Percentiles rank a stretch among this genome's conserved stretches.
phyloP scores from a whole-genome alignment of 1,140 invertebrate species.

The Melanaphis sacchari region DNA sequence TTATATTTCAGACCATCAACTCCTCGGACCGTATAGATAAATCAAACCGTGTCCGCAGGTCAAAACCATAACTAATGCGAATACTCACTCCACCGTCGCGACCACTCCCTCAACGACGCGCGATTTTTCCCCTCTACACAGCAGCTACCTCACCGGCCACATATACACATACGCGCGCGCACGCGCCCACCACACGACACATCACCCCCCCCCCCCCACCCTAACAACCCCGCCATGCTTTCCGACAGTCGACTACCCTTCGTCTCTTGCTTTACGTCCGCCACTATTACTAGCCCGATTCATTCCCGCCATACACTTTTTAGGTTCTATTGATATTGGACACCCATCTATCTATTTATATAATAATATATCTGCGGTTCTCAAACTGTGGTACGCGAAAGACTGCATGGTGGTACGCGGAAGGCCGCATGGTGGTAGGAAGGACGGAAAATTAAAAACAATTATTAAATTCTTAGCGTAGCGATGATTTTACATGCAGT shows the following conservation, averaged over 20 bases:
- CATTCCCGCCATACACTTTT: neutral
- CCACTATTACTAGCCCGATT: neutral
- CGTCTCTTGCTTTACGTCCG: neutral
- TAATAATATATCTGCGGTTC: no score
- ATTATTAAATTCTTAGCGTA: no score
- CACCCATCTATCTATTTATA: neutral
- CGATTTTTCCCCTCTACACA: neutral
- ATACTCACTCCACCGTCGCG: neutral
- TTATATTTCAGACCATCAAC: conserved; percentile 55
- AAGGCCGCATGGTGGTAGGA: no score
- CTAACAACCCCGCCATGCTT: neutral
- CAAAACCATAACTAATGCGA: conserved; percentile 49
- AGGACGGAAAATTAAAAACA: no score
- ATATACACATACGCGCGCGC: neutral
- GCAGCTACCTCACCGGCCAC: neutral
- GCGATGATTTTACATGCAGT: no score
- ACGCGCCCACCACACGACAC: neutral
- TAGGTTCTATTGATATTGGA: conserved; percentile 4
- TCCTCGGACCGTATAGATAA: conserved; percentile 46
- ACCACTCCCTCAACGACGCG: neutral
- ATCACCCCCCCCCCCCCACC: neutral
- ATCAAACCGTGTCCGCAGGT: conserved; percentile 50
- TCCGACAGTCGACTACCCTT: neutral
- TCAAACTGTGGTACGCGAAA: no score
- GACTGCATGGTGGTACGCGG: no score